Evolutionary conservation across 1,140 invertebrate species (phyloP).

Genomic region (Drosophila mayri): DNA sequence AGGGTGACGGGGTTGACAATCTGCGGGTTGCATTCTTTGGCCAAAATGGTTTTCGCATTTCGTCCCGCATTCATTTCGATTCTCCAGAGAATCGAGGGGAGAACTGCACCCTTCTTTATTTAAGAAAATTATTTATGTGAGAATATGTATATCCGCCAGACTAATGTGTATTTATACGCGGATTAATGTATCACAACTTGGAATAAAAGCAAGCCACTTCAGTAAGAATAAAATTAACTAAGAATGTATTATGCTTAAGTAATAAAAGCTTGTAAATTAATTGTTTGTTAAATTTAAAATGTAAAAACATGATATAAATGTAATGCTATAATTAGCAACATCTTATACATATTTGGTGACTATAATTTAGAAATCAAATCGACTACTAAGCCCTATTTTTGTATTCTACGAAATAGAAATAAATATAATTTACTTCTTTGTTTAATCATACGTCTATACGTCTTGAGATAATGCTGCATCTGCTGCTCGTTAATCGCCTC

Average conservation of each 20-base stretch:
- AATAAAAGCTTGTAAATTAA: no score
- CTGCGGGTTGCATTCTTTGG: conserved; percentile 74
- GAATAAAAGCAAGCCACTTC: background rate
- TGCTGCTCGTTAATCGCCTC: background rate
- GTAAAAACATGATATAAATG: no score
- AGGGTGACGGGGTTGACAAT: conserved; percentile 33
- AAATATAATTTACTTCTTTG: background rate
- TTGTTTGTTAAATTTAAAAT: no score
- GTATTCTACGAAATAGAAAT: no score
- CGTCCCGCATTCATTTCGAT: conserved; percentile 40
- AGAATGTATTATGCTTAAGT: background rate
- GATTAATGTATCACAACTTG: background rate
- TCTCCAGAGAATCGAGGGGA: conserved; percentile 8
- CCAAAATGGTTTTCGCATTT: conserved; percentile 67
- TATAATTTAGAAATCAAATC: no score
- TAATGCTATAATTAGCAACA: no score
- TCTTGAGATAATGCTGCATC: background rate
- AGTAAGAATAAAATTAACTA: background rate
- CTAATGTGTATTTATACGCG: conserved; percentile 1
- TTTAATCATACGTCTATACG: background rate
- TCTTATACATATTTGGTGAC: no score
- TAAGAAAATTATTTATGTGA: conserved; percentile 9
- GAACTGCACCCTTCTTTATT: conserved; percentile 4
- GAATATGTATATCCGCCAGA: background rate
- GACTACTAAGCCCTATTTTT: no score